These are phyloP conservation scores for Pseudomugil gertrudae DNA, from an alignment of 2,797 vertebrate species.

Conservation along the genomic window DNA sequence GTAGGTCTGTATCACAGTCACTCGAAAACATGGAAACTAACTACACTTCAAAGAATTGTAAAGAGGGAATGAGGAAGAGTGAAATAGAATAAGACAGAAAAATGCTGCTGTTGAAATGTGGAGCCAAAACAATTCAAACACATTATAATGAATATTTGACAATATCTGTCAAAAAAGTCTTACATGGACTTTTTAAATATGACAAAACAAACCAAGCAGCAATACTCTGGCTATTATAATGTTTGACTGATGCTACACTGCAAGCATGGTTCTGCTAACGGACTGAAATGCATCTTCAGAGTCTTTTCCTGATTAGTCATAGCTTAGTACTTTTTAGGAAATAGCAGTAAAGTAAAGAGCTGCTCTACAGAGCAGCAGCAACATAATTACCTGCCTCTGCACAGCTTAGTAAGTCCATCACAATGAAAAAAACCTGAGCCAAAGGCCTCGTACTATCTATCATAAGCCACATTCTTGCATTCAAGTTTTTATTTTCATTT, in stretches of 20 bases:
- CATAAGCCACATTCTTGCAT: constrained; percentile 49
- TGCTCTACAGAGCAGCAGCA: constrained; percentile 51
- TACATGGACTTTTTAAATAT: constrained; percentile 65
- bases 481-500: constrained; percentile 23
- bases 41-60: constrained; percentile 59
- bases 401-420: constrained; percentile 64
- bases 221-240: constrained; percentile 62
- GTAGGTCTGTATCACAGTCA: constrained; percentile 87
- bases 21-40: constrained; percentile 80
- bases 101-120: constrained; percentile 64
- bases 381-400: constrained; percentile 70
- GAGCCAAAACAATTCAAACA: constrained; percentile 84
- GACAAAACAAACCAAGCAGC: constrained; percentile 71
- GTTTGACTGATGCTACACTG: constrained; percentile 69
- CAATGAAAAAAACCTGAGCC: constrained; percentile 36
- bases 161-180: constrained; percentile 74
- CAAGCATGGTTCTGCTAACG: constrained; percentile 63
- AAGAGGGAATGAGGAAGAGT: constrained; percentile 21
- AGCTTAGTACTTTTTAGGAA: constrained; percentile 55
- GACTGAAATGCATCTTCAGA: constrained; percentile 56
- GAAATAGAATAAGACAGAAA: constrained; percentile 40
- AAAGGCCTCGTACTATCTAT: constrained; percentile 52
- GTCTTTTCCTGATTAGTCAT: constrained; percentile 68
- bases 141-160: constrained; percentile 89
- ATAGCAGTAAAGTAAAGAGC: constrained; percentile 56